Evolutionary conservation across 2,888 invertebrate genomes (phyloP).

Genomic region (Gryllus longicercus): DNA sequence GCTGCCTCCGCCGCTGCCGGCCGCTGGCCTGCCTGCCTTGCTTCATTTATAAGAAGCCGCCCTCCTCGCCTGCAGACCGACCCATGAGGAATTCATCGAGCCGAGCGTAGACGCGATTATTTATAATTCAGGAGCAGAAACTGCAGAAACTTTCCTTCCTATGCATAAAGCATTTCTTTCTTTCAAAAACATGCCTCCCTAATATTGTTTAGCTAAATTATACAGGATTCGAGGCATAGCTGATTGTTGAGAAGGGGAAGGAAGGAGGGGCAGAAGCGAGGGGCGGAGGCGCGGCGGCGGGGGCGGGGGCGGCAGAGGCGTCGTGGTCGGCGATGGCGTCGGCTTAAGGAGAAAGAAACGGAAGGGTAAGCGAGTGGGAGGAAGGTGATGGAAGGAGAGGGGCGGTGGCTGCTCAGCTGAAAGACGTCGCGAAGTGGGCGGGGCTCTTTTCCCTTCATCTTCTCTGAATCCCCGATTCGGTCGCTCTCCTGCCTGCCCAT

Average conservation of each 20-base stretch:
- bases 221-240: neutral
- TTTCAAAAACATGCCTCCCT: constrained; percentile 7
- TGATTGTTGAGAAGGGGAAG: neutral
- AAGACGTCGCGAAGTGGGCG: neutral
- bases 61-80: neutral
- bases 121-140: neutral
- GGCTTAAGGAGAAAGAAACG: neutral
- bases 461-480: neutral
- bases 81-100: constrained; percentile 17
- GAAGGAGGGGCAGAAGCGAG: neutral
- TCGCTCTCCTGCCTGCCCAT: neutral
- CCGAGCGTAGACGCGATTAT: neutral
- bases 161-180: constrained; percentile 17
- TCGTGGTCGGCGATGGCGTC: neutral
- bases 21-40: neutral
- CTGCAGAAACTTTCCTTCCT: neutral
- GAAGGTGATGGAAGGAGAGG: neutral
- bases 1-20: neutral
- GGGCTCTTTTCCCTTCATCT: constrained; percentile 6
- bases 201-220: neutral
- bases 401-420: neutral
- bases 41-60: constrained; percentile 10
- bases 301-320: neutral
- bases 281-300: neutral
- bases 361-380: neutral